These are phyloP conservation scores for Valencia hispanica DNA, from an alignment of 2,797 vertebrate species.

Conservation along the genomic window DNA sequence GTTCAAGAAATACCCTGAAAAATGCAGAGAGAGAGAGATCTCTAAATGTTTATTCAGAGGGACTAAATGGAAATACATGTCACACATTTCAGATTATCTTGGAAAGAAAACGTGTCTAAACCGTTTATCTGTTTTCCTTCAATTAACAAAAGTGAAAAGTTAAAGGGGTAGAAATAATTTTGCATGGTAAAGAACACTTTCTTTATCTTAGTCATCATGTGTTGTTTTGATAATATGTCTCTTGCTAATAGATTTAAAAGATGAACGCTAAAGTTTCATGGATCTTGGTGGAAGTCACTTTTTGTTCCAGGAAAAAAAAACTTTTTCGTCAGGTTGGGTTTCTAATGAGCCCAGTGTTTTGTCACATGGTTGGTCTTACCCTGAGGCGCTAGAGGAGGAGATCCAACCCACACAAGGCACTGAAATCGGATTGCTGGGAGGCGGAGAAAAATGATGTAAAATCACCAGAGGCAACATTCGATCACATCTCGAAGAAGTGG, in stretches of 20 bases:
- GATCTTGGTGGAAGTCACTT: constrained; percentile 17
- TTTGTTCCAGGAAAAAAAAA: constrained; percentile 39
- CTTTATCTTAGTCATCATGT: neutral
- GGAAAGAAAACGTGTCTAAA: neutral
- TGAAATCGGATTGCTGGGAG: constrained; percentile 77
- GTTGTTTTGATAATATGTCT: neutral
- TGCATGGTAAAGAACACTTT: neutral
- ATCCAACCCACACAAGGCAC: constrained; percentile 60
- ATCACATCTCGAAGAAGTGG: constrained; percentile 40
- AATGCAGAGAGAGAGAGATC: too few species aligned
- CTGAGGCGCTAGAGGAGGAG: constrained; percentile 57
- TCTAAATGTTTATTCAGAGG: too few species aligned
- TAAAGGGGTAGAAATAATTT: neutral
- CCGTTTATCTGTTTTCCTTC: neutral
- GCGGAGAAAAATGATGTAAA: constrained; percentile 81
- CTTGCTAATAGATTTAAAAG: neutral
- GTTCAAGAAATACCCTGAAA: neutral
- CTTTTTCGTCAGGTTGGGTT: constrained; percentile 43
- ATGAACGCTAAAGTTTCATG: constrained; percentile 7
- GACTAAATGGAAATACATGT: neutral
- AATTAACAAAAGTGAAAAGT: neutral
- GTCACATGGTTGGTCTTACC: constrained; percentile 76
- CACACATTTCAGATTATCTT: neutral
- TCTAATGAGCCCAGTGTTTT: constrained; percentile 62
- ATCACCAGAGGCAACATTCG: constrained; percentile 80